A percentile compares a stretch with the other conserved stretches of the same genome.
Evolutionary conservation across 1,140 invertebrate genomes (phyloP).

Genomic region (Drosophila tsacasi): DNA sequence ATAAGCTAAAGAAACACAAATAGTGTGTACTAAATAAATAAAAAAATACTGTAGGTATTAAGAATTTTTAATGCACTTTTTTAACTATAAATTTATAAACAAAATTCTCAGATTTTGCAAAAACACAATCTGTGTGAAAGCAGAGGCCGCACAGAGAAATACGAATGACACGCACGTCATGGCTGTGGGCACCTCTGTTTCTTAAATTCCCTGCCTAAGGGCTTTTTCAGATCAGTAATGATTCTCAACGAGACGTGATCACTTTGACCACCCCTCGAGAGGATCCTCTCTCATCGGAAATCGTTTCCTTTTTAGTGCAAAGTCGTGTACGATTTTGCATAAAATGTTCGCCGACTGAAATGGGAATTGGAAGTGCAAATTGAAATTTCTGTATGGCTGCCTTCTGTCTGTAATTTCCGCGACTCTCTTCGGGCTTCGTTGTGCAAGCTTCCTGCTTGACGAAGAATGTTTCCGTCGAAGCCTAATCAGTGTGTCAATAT

Average conservation of each 20-base stretch:
- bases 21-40: background rate
- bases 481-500: conserved; percentile 71
- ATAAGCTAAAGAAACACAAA: background rate
- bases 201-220: background rate
- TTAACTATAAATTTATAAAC: too few species aligned
- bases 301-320: conserved; percentile 62
- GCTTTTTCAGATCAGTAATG: conserved; percentile 14
- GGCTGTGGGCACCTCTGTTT: background rate
- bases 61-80: background rate
- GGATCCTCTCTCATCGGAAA: conserved; percentile 1
- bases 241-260: background rate
- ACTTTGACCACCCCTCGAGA: conserved; percentile 17
- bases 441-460: conserved; percentile 49
- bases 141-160: background rate
- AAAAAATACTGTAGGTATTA: background rate
- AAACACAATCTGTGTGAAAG: background rate
- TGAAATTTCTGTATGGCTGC: conserved; percentile 33
- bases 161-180: background rate
- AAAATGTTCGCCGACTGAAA: conserved; percentile 42
- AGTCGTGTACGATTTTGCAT: conserved; percentile 77
- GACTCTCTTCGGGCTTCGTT: background rate
- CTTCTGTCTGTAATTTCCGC: conserved; percentile 25
- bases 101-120: too few species aligned
- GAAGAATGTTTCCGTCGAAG: conserved; percentile 62
- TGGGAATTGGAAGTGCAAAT: conserved; percentile 46